phyloP scores from a whole-genome alignment of 2,888 invertebrate species.

The Habrosyne pyritoides region DNA sequence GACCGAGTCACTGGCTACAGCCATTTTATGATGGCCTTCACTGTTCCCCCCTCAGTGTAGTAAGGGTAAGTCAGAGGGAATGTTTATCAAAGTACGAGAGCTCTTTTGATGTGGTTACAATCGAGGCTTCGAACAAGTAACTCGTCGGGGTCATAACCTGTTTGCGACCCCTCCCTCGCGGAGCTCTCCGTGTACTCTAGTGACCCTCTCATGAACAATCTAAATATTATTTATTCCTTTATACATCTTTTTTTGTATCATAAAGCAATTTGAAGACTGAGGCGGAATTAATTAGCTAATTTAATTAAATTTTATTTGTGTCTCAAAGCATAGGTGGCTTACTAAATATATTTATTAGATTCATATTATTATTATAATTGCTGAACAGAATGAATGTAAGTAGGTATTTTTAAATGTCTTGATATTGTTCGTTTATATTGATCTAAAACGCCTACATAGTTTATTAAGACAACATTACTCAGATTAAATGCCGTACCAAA shows the following conservation, averaged over 20 bases:
- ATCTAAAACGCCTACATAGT: not conserved
- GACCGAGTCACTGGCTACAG: conserved; percentile 55
- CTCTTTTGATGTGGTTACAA: conserved; percentile 61
- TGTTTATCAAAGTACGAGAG: conserved; percentile 44
- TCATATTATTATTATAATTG: too few relatives aligned
- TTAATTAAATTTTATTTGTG: too few relatives aligned
- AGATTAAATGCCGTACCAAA: not conserved
- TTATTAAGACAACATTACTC: not conserved
- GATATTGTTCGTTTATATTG: not conserved
- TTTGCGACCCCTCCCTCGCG: conserved; percentile 80
- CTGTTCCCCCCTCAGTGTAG: conserved; percentile 31
- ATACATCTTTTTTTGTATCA: conserved; percentile 4
- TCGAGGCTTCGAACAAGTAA: conserved; percentile 77
- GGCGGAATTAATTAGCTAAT: conserved; percentile 8
- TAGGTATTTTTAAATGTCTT: not conserved
- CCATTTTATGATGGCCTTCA: conserved; percentile 50
- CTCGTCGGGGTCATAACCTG: conserved; percentile 83
- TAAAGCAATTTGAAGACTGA: not conserved
- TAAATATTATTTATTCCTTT: conserved; percentile 35
- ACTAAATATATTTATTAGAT: too few relatives aligned
- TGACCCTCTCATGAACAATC: conserved; percentile 65
- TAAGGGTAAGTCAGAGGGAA: conserved; percentile 34
- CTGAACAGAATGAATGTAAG: not conserved
- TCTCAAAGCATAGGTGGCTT: too few relatives aligned
- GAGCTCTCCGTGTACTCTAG: conserved; percentile 67